Conservation (phyloP, 1,140 invertebrate species). For the Sesamia nonagrioides region DNA sequence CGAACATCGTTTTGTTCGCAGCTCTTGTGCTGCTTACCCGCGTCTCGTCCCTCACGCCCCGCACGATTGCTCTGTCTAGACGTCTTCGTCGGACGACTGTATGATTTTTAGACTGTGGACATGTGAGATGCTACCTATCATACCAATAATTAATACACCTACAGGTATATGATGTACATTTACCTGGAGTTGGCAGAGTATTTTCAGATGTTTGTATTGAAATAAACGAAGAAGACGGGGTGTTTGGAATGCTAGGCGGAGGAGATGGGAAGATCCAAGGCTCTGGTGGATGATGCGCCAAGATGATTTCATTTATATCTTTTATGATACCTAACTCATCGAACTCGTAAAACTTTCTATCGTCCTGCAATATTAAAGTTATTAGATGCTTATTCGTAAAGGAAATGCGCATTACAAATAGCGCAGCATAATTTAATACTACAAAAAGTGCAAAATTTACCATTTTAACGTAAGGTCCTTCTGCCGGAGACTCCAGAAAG, state of each 20-base stretch:
- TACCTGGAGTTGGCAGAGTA: constrained; percentile 79
- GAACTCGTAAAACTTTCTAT: constrained; percentile 53
- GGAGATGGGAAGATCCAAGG: constrained; percentile 48
- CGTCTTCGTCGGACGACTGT: too few species aligned
- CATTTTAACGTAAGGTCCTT: constrained; percentile 56
- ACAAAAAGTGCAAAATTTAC: background rate
- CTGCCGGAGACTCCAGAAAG: constrained; percentile 50
- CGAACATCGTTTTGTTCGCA: too few species aligned
- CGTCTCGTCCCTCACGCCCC: too few species aligned
- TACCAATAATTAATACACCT: too few species aligned
- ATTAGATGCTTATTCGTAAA: background rate
- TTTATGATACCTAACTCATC: constrained; percentile 59
- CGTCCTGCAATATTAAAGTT: constrained; percentile 43
- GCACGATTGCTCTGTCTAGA: too few species aligned
- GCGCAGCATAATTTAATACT: too few species aligned
- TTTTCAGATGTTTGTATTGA: constrained; percentile 74
- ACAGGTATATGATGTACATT: background rate
- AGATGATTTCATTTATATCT: constrained; percentile 67
- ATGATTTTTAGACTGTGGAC: too few species aligned
- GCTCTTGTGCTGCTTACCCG: too few species aligned
- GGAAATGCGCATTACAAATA: too few species aligned
- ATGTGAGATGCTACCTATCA: too few species aligned
- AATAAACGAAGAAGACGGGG: constrained; percentile 75
- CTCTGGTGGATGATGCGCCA: constrained; percentile 60
- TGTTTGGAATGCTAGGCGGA: constrained; percentile 55